Evolutionary conservation across 2,888 invertebrate genomes (phyloP).

Genomic region (Imbricaverruca yamaguchii): DNA sequence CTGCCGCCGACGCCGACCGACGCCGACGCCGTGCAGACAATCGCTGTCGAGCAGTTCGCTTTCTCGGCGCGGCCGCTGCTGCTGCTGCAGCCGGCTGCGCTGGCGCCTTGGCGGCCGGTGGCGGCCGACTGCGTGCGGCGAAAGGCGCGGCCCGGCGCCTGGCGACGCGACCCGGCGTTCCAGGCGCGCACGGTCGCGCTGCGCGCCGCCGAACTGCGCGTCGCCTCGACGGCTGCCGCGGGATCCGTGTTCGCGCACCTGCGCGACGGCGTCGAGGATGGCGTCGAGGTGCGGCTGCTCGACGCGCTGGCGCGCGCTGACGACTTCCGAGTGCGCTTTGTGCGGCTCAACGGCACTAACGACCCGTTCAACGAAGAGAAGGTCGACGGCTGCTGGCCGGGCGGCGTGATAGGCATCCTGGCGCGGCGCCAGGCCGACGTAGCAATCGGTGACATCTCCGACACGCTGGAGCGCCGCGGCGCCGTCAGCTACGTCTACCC

Average conservation of each 20-base stretch:
- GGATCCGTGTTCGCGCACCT: background rate
- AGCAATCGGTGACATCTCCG: constrained; percentile 27
- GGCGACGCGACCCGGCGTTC: background rate
- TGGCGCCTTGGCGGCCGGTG: background rate
- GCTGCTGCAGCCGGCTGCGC: background rate
- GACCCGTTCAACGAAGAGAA: background rate
- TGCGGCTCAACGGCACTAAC: background rate
- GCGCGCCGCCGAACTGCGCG: background rate
- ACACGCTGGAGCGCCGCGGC: constrained; percentile 23
- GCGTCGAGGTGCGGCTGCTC: constrained; percentile 6
- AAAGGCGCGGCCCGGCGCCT: background rate
- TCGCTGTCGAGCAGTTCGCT: background rate
- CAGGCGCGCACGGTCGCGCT: background rate
- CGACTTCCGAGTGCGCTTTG: background rate
- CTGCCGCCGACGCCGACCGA: background rate
- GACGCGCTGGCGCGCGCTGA: background rate
- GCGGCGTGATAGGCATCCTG: constrained; percentile 25
- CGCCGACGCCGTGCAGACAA: background rate
- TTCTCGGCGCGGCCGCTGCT: background rate
- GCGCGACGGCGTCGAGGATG: background rate
- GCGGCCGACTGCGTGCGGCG: background rate
- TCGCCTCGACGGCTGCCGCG: background rate
- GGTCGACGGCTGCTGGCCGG: constrained; percentile 18
- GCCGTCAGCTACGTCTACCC: constrained; percentile 25
- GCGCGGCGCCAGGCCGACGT: constrained; percentile 25